Conservation (phyloP, 2,113 vertebrate genomes). For the Pelobates fuscus region DNA sequence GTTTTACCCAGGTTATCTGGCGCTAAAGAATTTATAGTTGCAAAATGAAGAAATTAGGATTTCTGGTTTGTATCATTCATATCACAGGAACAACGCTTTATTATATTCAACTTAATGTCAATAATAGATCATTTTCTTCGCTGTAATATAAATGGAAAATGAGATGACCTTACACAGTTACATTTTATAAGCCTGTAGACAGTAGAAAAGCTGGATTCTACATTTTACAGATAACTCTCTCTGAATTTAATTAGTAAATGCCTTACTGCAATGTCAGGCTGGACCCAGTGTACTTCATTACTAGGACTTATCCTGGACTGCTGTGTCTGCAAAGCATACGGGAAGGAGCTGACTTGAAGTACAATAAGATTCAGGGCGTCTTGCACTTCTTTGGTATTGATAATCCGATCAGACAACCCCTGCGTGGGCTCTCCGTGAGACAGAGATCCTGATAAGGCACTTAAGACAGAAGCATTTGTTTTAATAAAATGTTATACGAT, state of each 20-base stretch:
- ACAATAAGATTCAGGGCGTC: conserved; percentile 94
- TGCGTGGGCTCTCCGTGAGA: conserved; percentile 88
- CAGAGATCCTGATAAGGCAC: conserved; percentile 84
- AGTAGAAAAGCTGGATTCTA: no score
- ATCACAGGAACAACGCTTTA: no score
- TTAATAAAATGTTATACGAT: not conserved
- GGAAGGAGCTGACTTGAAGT: conserved; percentile 96
- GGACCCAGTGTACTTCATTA: conserved; percentile 95
- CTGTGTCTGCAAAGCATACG: conserved; percentile 88
- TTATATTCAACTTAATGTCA: no score
- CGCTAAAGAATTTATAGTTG: no score
- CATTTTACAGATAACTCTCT: no score
- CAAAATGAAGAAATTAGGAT: no score
- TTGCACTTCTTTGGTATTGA: conserved; percentile 94
- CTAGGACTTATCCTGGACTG: conserved; percentile 88
- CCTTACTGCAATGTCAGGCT: conserved; percentile 77
- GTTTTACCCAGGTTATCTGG: no score
- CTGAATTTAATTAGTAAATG: not conserved
- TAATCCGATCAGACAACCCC: conserved; percentile 91
- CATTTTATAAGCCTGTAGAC: no score
- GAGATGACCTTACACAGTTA: no score
- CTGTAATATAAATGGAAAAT: no score
- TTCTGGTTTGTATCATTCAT: no score
- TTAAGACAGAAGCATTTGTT: conserved; percentile 60
- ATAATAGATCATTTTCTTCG: no score